A percentile compares a stretch with the other conserved stretches of the same genome.
phyloP scores from a whole-genome alignment of 2,113 vertebrate species.

The Ancistrus triradiatus region DNA sequence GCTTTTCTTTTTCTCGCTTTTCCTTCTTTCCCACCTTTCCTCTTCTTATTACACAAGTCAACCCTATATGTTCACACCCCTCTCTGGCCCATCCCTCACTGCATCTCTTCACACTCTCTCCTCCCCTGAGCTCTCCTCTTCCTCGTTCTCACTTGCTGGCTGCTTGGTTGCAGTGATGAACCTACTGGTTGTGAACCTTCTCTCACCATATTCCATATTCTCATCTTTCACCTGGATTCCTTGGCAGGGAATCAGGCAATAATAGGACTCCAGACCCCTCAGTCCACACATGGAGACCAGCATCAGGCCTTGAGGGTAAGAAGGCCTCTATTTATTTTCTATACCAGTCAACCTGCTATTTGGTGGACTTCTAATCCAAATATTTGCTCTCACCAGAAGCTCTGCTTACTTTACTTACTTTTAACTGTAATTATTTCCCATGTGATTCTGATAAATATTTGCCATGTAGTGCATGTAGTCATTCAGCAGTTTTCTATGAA shows the following conservation, averaged over 20 bases:
- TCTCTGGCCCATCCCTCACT: neutral
- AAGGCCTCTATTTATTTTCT: neutral
- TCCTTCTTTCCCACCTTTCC: neutral
- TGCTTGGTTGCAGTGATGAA: slow-evolving; percentile 53
- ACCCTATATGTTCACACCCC: neutral
- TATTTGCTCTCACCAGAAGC: neutral
- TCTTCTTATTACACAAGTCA: slow-evolving; percentile 10
- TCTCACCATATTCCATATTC: slow-evolving; percentile 31
- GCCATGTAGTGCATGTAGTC: too few species aligned
- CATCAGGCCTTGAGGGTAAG: slow-evolving; percentile 34
- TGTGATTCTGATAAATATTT: too few species aligned
- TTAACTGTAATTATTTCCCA: too few species aligned
- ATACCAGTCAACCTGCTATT: neutral
- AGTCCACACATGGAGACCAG: slow-evolving; percentile 30
- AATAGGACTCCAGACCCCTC: slow-evolving; percentile 29
- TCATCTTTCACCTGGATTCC: slow-evolving; percentile 28
- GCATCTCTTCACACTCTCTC: slow-evolving; percentile 13
- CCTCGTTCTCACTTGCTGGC: slow-evolving; percentile 42
- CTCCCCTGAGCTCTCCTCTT: slow-evolving; percentile 41
- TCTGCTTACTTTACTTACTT: neutral
- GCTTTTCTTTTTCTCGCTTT: neutral
- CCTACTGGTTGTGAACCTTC: slow-evolving; percentile 43
- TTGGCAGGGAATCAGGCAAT: slow-evolving; percentile 32
- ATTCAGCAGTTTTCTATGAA: too few species aligned
- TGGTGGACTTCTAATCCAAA: neutral